These are phyloP conservation scores for Leucozona laternaria DNA, from an alignment of 2,888 invertebrate species.

Conservation along the genomic window DNA sequence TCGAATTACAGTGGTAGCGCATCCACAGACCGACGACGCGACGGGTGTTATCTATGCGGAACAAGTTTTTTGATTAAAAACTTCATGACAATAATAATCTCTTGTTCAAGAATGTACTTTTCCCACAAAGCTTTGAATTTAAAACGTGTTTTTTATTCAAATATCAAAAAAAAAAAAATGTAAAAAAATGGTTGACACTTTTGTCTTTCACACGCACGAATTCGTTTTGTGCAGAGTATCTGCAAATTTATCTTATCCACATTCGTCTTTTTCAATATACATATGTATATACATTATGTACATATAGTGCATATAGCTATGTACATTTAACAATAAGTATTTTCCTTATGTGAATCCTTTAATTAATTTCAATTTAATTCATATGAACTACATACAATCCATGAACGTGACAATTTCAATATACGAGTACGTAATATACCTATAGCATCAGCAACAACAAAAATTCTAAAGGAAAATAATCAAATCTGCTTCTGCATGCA, in stretches of 20 bases:
- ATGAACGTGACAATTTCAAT: constrained; percentile 71
- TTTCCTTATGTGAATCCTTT: constrained; percentile 46
- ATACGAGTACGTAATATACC: not conserved
- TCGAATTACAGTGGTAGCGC: too few species aligned
- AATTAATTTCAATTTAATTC: constrained; percentile 68
- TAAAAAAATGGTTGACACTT: constrained; percentile 4
- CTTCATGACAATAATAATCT: too few species aligned
- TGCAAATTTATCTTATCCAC: not conserved
- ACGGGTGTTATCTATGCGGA: too few species aligned
- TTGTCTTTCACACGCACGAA: constrained; percentile 46
- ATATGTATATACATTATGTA: not conserved
- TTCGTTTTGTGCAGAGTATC: not conserved
- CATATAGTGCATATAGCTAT: not conserved
- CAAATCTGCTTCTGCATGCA: constrained; percentile 63
- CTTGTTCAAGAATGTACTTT: too few species aligned
- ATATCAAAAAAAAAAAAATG: not conserved
- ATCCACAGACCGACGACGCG: too few species aligned
- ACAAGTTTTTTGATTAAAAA: too few species aligned
- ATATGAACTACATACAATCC: constrained; percentile 53
- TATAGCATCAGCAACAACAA: constrained; percentile 9
- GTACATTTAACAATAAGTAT: not conserved
- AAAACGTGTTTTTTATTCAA: not conserved
- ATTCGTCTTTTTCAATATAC: not conserved
- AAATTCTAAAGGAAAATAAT: constrained; percentile 45
- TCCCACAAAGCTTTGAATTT: not conserved